Base-by-base conservation (phyloP, 2,797 vertebrate genomes). In the Chaetodon trifasciatus region DNA sequence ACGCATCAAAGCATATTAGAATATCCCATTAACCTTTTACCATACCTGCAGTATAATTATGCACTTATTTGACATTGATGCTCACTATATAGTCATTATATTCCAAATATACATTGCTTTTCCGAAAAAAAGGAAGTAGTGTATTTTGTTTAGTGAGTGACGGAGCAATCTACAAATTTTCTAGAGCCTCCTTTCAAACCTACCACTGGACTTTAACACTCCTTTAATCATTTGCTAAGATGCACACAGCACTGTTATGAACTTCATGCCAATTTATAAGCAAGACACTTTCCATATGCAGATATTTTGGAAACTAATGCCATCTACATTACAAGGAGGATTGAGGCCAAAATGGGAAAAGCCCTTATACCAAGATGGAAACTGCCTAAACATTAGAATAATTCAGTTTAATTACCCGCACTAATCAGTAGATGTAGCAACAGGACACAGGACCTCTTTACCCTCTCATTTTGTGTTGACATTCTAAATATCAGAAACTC, bases 401-500 rank as follows among this genome's bases (percentile, higher is more conserved):
- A 85, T 89, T 78, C 79, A 2, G 66, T 81, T 79, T 56, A 84
- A 88, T 88, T 81, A 83, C 68, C 76, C 39, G 0, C 39, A 28
- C 62, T 86, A 84, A 89, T 91, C 75, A 71, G 76, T 46, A 24
- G 50, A 74, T 50, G 65, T 61, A 75, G 49, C 65, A 80, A 56
- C 62, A 73, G 81, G n/a, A 74, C 78, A 85, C 67, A 47, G 71
- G 69, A 23, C 47, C 57, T 69, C 74, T 86, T 58, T 61, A 39
- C 65, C 13, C 66, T 55, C 28, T 57, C 56, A 35, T 65, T 84
- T 76, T 69, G 60, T 87, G 83, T 91, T 90, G 86, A 89, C 90
- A 77, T 82, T 89, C 85, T 86, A 89, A 85, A 89, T 78, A 88
- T 84, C 78, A 77, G 64, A 83, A 70, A 70, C 49, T 55, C 79